phyloP scores from a whole-genome alignment of 2,113 vertebrate species.

The Picathartes gymnocephalus region DNA sequence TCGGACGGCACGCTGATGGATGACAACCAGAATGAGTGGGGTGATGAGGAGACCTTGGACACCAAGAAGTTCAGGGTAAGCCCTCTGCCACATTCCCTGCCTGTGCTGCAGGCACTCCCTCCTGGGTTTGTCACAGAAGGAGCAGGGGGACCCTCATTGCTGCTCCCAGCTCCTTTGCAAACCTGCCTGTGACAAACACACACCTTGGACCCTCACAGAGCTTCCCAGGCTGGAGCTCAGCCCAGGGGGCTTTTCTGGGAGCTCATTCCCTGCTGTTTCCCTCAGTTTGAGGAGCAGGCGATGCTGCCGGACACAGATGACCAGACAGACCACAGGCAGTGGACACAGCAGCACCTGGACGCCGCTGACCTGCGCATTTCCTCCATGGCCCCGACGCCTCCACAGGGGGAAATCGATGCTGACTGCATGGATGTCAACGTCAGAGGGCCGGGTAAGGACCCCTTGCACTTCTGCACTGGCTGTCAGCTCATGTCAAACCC shows the following conservation, averaged over 20 bases:
- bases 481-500: background rate
- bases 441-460: constrained; percentile 85
- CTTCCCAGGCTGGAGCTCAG: background rate
- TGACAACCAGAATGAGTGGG: constrained; percentile 93
- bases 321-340: constrained; percentile 93
- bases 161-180: background rate
- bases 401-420: constrained; percentile 91
- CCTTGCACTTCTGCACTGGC: background rate
- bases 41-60: constrained; percentile 85
- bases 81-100: background rate
- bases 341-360: constrained; percentile 97
- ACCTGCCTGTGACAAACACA: background rate
- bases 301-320: constrained; percentile 80
- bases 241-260: background rate
- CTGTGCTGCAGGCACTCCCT: background rate
- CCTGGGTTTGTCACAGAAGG: fast-evolving
- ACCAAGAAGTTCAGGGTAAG: constrained; percentile 92
- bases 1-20: constrained; percentile 93
- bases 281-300: constrained; percentile 87
- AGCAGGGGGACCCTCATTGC: background rate
- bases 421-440: constrained; percentile 98
- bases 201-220: background rate
- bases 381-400: constrained; percentile 92
- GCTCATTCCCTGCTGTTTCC: background rate
- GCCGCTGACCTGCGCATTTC: constrained; percentile 92